These are phyloP conservation scores for Chelmon rostratus DNA, from an alignment of 2,797 vertebrate species.

Conservation along the genomic window DNA sequence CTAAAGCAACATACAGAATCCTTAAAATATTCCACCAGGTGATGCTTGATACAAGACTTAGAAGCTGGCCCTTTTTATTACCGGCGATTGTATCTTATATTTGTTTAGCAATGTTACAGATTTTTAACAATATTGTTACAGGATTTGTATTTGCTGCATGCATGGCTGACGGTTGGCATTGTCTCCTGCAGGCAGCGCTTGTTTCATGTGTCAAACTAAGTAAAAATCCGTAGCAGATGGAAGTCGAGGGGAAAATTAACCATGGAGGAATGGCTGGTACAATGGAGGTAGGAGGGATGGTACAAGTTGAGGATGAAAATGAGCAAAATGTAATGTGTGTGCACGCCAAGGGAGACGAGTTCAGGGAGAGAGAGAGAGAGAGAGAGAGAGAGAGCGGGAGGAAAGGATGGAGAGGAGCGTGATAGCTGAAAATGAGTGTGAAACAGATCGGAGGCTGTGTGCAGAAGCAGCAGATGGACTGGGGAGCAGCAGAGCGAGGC, in stretches of 20 bases:
- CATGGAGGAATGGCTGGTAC: slow-evolving; percentile 13
- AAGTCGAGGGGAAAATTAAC: slow-evolving; percentile 32
- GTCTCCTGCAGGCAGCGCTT: slow-evolving; percentile 21
- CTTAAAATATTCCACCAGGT: neutral
- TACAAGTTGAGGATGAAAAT: slow-evolving; percentile 53
- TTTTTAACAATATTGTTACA: neutral
- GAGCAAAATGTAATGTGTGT: slow-evolving; percentile 36
- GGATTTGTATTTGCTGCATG: slow-evolving; percentile 9
- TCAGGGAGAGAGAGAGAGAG: slow-evolving; percentile 34
- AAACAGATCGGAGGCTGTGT: slow-evolving; percentile 74
- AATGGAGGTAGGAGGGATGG: slow-evolving; percentile 39
- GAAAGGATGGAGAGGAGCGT: slow-evolving; percentile 55
- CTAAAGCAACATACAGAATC: neutral
- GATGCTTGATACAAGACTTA: neutral
- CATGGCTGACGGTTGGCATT: slow-evolving; percentile 9
- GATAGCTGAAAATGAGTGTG: slow-evolving; percentile 76
- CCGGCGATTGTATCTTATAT: neutral
- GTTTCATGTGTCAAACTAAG: slow-evolving; percentile 22
- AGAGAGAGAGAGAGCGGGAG: slow-evolving; percentile 22
- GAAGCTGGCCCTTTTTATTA: neutral
- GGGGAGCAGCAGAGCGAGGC: slow-evolving; percentile 75
- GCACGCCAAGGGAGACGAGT: slow-evolving; percentile 33
- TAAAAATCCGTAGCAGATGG: slow-evolving; percentile 53
- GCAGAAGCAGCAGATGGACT: slow-evolving; percentile 80
- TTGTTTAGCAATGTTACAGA: neutral